Conservation (phyloP, 23 tunicate species). For the Ascidia mentula region DNA sequence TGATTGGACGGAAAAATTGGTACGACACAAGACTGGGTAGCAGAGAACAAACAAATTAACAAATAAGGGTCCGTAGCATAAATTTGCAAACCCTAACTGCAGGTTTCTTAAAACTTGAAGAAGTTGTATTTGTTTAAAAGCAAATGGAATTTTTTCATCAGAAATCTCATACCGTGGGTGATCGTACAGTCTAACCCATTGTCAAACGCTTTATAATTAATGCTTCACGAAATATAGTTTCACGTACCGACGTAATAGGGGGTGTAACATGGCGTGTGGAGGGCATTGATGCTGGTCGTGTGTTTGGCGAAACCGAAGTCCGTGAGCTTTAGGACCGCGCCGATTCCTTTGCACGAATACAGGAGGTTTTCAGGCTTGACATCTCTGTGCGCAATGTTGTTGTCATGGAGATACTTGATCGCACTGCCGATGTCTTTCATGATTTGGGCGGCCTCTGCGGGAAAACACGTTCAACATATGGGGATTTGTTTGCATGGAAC, state of each 20-base stretch:
- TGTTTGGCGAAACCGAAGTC: conserved; percentile 93
- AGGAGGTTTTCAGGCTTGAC: conserved; percentile 90
- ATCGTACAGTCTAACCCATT: too few relatives aligned
- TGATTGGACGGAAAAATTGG: too few relatives aligned
- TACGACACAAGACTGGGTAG: too few relatives aligned
- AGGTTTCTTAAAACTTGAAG: too few relatives aligned
- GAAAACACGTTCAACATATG: background rate
- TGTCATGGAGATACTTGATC: conserved; percentile 75
- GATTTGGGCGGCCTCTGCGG: conserved; percentile 74
- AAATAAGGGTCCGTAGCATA: too few relatives aligned
- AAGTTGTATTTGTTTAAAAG: too few relatives aligned
- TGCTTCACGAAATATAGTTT: too few relatives aligned
- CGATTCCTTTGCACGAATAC: conserved; percentile 49
- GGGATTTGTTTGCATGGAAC: background rate
- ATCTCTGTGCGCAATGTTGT: conserved; percentile 86
- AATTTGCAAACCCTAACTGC: too few relatives aligned
- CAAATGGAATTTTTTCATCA: too few relatives aligned
- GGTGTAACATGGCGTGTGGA: conserved; percentile 88
- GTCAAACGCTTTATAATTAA: too few relatives aligned
- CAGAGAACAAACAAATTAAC: too few relatives aligned
- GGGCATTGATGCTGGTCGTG: conserved; percentile 52
- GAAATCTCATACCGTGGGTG: too few relatives aligned
- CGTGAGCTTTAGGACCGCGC: conserved; percentile 71
- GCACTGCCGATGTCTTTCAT: conserved; percentile 92
- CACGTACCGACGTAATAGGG: conserved; percentile 90